Percentiles rank a stretch among this genome's conserved stretches.
Evolutionary conservation across 2,113 vertebrate genomes (phyloP).

Genomic region (Ailuropoda melanoleuca): DNA sequence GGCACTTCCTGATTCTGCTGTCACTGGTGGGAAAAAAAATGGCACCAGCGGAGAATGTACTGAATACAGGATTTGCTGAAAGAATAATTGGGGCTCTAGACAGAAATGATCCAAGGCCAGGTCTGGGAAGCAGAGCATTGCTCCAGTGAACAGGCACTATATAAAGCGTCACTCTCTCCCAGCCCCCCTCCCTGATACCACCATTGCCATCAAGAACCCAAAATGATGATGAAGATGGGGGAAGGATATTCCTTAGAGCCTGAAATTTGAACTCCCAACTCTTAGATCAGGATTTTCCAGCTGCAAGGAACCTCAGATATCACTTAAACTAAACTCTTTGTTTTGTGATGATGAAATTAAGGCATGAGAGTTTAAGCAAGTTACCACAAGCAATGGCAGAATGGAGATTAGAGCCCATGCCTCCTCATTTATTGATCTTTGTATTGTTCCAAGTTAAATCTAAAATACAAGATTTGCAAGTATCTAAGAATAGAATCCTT

Average conservation of each 20-base stretch:
- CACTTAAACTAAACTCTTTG: background rate
- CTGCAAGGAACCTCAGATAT: background rate
- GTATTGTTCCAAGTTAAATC: background rate
- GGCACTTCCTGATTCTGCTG: background rate
- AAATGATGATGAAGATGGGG: background rate
- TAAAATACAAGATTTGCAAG: background rate
- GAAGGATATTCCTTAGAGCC: background rate
- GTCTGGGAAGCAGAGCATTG: background rate
- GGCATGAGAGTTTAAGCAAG: background rate
- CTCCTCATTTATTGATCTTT: background rate
- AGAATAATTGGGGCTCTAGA: background rate
- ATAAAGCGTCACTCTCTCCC: background rate
- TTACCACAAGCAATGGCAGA: background rate
- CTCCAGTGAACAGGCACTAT: background rate
- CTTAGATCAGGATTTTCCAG: background rate
- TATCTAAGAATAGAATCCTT: background rate
- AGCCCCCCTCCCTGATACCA: no score
- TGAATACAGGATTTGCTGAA: background rate
- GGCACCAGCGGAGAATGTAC: background rate
- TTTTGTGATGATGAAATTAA: background rate
- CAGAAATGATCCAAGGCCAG: background rate
- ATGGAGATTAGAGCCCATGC: background rate
- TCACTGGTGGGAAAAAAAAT: conserved; percentile 5
- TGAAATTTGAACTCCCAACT: background rate
- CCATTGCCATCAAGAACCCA: background rate